Percentiles rank a stretch among this genome's conserved stretches.
Conservation (phyloP, 2,113 vertebrate species). For the Sturnira hondurensis region DNA sequence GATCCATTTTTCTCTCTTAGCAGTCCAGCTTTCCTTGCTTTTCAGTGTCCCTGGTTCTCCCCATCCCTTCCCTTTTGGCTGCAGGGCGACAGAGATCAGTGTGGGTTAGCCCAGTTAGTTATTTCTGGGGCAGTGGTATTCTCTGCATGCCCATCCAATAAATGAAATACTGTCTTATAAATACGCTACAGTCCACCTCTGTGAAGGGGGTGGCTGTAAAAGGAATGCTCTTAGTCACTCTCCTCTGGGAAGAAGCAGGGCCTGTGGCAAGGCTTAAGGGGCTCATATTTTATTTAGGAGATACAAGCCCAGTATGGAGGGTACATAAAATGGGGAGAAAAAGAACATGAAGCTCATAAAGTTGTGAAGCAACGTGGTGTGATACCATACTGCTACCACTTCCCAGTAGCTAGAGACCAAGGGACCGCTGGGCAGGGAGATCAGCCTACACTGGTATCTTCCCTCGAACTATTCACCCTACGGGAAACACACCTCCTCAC, state of each 20-base stretch:
- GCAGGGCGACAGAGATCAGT: not conserved
- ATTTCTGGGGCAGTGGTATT: not conserved
- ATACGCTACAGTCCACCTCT: not conserved
- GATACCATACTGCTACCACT: not conserved
- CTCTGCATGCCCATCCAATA: not conserved
- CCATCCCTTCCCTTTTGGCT: not conserved
- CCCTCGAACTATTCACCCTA: not conserved
- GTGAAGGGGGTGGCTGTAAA: not conserved
- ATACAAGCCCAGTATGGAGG: not conserved
- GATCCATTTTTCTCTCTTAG: not conserved
- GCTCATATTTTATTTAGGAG: not conserved
- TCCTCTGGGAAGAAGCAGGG: not conserved
- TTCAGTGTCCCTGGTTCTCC: not conserved
- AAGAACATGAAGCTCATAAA: not conserved
- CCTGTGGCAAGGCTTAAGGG: not conserved
- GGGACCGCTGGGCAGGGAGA: not conserved
- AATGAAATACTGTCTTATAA: not conserved
- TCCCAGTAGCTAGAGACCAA: not conserved
- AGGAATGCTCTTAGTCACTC: not conserved
- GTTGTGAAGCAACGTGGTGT: not conserved
- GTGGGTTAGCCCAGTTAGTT: not conserved
- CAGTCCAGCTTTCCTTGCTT: not conserved
- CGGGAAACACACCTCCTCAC: not conserved
- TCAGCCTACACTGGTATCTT: not conserved
- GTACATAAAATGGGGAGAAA: not conserved